Evolutionary conservation across 2,797 vertebrate species (phyloP), one percentile per base, ranked within the genome.

Genomic region (Dallia pectoralis): DNA sequence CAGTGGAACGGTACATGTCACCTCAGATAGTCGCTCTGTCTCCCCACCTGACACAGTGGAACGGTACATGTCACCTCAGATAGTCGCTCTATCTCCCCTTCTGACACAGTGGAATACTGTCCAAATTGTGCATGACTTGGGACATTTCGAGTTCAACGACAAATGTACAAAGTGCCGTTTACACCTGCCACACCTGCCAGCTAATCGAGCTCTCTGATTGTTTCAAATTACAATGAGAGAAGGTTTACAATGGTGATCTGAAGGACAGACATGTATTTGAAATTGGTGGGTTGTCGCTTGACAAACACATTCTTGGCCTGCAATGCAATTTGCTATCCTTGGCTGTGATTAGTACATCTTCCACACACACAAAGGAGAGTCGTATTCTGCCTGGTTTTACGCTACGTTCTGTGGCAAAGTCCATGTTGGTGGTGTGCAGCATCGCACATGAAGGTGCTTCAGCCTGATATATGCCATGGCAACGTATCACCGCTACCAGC

Each of bases 111-210:
- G n/a, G n/a, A 22, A 56, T 3, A 56, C 53, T 56, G n/a, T 14
- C 3, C 61, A 11, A 72, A 70, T 16, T 61, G 40, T 30, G 77
- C 9, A 15, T 74, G 84, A 72, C 67, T 8, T 76, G 49, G 18
- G 25, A 63, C 4, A 49, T 79, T 81, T 82, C 81, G 22, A 1
- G 40, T 83, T 73, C 81, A 74, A 27, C 72, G 82, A 78, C 85
- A 75, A 84, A 87, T 83, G 76, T 81, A 81, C 80, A 77, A 85
- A 74, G 83, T 89, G 84, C 83, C 87, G 85, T 88, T 87, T 79
- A 78, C 81, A 81, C 84, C 81, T 77, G 86, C 87, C 77, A 70
- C 75, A 81, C 76, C 74, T 78, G 32, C 51, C 69, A 40, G 79
- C 80, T 76, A 78, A 44, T 30, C 48, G 22, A 75, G 74, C 67